phyloP scores from a whole-genome alignment of 2,797 vertebrate species.

The Distichodus sexfasciatus region DNA sequence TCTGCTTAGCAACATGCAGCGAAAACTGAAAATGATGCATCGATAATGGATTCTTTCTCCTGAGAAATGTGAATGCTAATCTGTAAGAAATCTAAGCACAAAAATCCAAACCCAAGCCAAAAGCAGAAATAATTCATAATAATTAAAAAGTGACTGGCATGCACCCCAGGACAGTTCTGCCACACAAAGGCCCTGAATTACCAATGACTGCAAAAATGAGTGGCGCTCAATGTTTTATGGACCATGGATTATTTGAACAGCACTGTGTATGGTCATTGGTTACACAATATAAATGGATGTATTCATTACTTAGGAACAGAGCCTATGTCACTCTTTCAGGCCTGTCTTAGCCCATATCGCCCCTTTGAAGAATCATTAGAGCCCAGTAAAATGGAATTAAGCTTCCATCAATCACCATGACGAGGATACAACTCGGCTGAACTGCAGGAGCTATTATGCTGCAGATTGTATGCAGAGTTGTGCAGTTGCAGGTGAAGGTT shows the following conservation, averaged over 20 bases:
- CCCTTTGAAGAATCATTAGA: constrained; percentile 53
- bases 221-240: constrained; percentile 33
- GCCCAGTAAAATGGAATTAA: constrained; percentile 55
- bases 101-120: too few relatives aligned
- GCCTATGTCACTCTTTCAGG: constrained; percentile 40
- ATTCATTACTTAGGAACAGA: constrained; percentile 38
- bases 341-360: constrained; percentile 48
- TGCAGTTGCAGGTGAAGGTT: constrained; percentile 45
- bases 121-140: constrained; percentile 21
- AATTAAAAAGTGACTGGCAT: constrained; percentile 24
- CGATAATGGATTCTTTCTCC: neutral
- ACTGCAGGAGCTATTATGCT: constrained; percentile 35
- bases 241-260: constrained; percentile 30
- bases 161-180: constrained; percentile 4
- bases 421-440: constrained; percentile 34
- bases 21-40: constrained; percentile 1
- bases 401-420: constrained; percentile 47
- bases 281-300: constrained; percentile 34
- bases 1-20: neutral
- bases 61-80: neutral
- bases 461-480: constrained; percentile 29
- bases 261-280: constrained; percentile 28
- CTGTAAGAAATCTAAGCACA: neutral
- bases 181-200: constrained; percentile 24
- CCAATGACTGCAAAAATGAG: constrained; percentile 38